These are phyloP conservation scores for Sweltsa coloradensis DNA, from an alignment of 1,140 invertebrate genomes.

Conservation along the genomic window DNA sequence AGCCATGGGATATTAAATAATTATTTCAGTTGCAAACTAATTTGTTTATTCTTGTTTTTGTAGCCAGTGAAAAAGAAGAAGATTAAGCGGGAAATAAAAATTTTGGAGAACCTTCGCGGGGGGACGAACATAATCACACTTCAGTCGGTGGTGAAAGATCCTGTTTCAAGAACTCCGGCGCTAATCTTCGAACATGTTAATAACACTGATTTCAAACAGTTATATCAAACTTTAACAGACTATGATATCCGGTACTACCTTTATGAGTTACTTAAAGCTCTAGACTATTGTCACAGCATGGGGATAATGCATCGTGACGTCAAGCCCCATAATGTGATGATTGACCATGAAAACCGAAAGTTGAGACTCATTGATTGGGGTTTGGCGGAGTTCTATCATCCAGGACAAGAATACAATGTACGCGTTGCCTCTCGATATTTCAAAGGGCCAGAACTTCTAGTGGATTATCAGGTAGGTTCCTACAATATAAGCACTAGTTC, in stretches of 20 bases:
- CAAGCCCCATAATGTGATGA: conserved; percentile 99
- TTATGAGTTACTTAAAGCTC: conserved; percentile 82
- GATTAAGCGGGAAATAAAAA: conserved; percentile 99
- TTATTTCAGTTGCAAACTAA: not conserved
- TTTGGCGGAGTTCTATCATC: conserved; percentile 99
- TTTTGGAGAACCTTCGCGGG: conserved; percentile 96
- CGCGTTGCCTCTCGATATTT: conserved; percentile 98
- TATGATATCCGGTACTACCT: conserved; percentile 97
- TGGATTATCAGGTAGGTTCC: conserved; percentile 78
- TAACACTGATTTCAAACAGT: conserved; percentile 99
- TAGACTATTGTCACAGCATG: conserved; percentile 99
- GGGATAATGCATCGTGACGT: conserved; percentile 99
- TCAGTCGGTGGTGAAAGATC: conserved; percentile 98
- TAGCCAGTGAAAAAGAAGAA: conserved; percentile 99
- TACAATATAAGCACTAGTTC: no score
- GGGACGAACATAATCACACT: conserved; percentile 99
- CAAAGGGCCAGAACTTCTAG: conserved; percentile 93
- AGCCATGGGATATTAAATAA: not conserved
- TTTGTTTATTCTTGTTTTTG: conserved; percentile 22
- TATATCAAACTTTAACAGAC: conserved; percentile 98
- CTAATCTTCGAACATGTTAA: conserved; percentile 99
- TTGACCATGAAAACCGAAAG: conserved; percentile 98
- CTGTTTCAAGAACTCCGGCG: conserved; percentile 95
- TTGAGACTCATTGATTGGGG: conserved; percentile 99
- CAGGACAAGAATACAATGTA: conserved; percentile 99